phyloP scores from a whole-genome alignment of 2,888 invertebrate genomes.

The Alloscopus bannaensis region DNA sequence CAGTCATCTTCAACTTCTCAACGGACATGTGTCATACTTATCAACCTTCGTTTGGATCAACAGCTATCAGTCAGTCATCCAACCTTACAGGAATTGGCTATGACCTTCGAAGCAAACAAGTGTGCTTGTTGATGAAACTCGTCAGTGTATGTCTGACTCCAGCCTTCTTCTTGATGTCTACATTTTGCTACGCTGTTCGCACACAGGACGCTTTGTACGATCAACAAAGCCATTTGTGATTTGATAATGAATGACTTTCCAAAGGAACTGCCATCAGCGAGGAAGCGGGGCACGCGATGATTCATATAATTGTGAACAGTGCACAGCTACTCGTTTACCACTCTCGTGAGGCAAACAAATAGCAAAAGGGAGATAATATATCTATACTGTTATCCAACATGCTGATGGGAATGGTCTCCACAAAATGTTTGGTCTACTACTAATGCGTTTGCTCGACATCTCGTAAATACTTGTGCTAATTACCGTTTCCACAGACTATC shows the following conservation, averaged over 20 bases:
- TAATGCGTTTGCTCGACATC: too few species aligned
- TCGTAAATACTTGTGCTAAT: too few species aligned
- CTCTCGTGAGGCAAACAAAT: too few species aligned
- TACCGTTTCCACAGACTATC: too few species aligned
- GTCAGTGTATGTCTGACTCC: neutral
- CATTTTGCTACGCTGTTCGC: neutral
- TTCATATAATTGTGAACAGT: neutral
- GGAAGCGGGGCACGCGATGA: constrained; percentile 4
- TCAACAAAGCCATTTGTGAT: neutral
- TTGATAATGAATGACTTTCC: too few species aligned
- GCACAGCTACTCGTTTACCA: too few species aligned
- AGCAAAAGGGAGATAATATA: too few species aligned
- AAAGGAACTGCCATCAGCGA: neutral
- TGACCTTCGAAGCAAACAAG: constrained; percentile 15
- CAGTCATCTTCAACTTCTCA: neutral
- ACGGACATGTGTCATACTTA: neutral
- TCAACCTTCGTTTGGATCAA: constrained; percentile 19
- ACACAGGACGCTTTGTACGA: neutral
- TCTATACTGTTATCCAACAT: too few species aligned
- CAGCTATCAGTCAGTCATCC: constrained; percentile 17
- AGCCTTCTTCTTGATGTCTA: neutral
- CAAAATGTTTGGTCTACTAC: too few species aligned
- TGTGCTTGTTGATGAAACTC: constrained; percentile 1
- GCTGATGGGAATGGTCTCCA: too few species aligned
- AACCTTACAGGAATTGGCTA: constrained; percentile 21